Conservation (phyloP, 2,113 vertebrate species). For the Hemiprocne comata region DNA sequence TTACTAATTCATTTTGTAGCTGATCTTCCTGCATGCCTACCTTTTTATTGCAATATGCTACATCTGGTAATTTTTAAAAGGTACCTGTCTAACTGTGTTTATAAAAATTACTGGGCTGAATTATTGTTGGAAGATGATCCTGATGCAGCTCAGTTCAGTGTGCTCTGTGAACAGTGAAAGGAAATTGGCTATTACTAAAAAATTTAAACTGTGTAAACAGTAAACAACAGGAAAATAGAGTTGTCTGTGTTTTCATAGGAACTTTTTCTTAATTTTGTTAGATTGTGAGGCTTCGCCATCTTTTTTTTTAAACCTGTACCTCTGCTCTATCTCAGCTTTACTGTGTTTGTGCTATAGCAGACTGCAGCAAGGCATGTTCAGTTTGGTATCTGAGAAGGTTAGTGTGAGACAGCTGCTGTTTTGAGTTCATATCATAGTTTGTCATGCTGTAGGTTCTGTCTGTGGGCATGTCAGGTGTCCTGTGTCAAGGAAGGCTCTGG, state of each 20-base stretch:
- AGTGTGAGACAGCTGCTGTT: neutral
- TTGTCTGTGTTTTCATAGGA: neutral
- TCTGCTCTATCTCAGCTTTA: neutral
- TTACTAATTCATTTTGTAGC: neutral
- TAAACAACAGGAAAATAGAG: neutral
- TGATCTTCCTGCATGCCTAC: neutral
- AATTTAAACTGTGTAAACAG: neutral
- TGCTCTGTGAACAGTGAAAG: neutral
- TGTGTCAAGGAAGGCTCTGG: neutral
- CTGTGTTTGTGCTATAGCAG: neutral
- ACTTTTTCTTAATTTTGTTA: neutral
- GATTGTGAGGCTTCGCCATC: neutral
- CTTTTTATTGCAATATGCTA: neutral
- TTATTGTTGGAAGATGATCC: neutral
- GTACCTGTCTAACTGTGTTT: neutral
- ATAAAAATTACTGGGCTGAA: neutral
- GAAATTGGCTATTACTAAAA: neutral
- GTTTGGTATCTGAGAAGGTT: neutral
- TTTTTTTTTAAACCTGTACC: neutral
- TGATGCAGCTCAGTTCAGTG: neutral
- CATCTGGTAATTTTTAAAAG: neutral
- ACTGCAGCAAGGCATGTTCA: rapidly evolving
- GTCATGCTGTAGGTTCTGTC: rapidly evolving
- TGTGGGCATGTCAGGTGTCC: neutral
- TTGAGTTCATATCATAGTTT: neutral